A percentile compares a stretch with the other conserved stretches of the same genome.
phyloP scores from a whole-genome alignment of 1,140 invertebrate species.

The Mesaphorura yosii region DNA sequence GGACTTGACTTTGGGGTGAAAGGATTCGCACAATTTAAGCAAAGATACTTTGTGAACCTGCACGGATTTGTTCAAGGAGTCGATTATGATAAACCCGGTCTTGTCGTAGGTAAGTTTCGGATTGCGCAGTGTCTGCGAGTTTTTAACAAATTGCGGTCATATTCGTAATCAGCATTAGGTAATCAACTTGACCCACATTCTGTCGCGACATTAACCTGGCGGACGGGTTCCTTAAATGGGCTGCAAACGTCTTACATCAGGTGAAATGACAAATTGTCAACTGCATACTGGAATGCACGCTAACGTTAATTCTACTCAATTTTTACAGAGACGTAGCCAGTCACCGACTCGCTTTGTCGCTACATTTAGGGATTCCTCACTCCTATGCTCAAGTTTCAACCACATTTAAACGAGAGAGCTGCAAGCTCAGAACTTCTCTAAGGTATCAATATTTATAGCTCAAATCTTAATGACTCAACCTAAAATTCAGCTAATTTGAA shows the following conservation, averaged over 20 bases:
- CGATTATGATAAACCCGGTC: constrained; percentile 43
- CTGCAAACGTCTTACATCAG: constrained; percentile 18
- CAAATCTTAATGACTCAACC: background rate
- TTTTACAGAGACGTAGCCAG: constrained; percentile 19
- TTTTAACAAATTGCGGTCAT: background rate
- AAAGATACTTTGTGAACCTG: constrained; percentile 19
- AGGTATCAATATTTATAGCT: constrained; percentile 50
- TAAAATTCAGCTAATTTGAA: constrained; percentile 2
- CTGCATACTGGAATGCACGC: background rate
- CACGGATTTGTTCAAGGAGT: constrained; percentile 2
- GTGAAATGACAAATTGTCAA: constrained; percentile 4
- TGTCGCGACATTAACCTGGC: constrained; percentile 74
- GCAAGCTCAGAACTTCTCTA: constrained; percentile 49
- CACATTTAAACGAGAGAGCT: constrained; percentile 14
- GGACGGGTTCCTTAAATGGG: constrained; percentile 45
- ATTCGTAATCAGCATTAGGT: constrained; percentile 52
- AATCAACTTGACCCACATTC: constrained; percentile 73
- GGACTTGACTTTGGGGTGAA: constrained; percentile 26
- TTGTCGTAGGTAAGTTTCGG: constrained; percentile 57
- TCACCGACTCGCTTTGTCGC: constrained; percentile 20
- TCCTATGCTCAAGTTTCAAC: constrained; percentile 10
- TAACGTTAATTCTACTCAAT: constrained; percentile 1
- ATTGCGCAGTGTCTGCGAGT: too few species aligned
- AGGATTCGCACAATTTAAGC: constrained; percentile 21
- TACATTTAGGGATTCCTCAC: constrained; percentile 60